Conservation (phyloP, 1,140 invertebrate species). For the Apolygus lucorum region DNA sequence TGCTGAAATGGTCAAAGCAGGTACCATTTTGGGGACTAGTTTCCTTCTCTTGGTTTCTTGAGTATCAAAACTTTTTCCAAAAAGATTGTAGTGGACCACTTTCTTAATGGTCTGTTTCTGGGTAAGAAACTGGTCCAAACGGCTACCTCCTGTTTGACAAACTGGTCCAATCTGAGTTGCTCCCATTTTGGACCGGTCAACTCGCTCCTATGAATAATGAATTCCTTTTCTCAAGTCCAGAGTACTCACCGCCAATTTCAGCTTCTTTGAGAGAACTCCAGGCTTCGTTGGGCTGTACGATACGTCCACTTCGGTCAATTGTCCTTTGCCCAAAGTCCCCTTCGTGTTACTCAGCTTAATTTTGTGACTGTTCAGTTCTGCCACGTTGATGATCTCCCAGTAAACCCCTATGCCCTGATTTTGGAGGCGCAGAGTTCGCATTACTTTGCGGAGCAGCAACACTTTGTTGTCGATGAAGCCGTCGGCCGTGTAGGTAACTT, state of each 20-base stretch:
- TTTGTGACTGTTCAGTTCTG: neutral
- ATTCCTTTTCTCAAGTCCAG: no score
- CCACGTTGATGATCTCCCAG: slow-evolving; percentile 1
- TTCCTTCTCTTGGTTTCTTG: no score
- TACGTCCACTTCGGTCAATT: neutral
- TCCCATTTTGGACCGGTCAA: no score
- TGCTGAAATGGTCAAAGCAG: no score
- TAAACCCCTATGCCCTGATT: neutral
- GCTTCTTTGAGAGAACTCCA: neutral
- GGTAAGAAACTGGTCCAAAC: no score
- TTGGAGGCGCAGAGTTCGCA: neutral
- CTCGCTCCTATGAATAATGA: no score
- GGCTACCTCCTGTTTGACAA: no score
- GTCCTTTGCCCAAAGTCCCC: neutral
- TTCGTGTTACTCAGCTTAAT: neutral
- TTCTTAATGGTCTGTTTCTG: no score
- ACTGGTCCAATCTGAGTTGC: no score
- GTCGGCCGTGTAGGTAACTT: neutral
- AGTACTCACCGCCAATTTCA: neutral
- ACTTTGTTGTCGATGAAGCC: neutral
- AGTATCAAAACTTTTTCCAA: no score
- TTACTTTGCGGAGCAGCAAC: neutral
- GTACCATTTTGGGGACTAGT: no score
- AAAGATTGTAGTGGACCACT: no score
- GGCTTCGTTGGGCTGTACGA: neutral